A percentile compares a stretch with the other conserved stretches of the same genome.
Evolutionary conservation across 2,113 vertebrate genomes (phyloP).

Genomic region (Tautogolabrus adspersus): DNA sequence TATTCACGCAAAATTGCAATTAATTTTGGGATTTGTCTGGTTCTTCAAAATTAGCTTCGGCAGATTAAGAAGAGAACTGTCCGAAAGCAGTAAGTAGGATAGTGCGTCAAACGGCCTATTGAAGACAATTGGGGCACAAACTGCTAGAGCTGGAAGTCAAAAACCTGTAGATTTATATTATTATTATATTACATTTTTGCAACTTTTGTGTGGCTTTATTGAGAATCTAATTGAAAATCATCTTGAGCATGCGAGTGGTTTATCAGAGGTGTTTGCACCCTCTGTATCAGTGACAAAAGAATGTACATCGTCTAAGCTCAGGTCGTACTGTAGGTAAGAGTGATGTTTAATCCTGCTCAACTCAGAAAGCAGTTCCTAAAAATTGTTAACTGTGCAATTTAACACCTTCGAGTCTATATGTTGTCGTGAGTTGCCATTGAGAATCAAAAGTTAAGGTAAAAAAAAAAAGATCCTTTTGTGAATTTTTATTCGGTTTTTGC

Average conservation of each 20-base stretch:
- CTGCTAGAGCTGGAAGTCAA: no score
- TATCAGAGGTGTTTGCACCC: not conserved
- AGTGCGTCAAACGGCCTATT: no score
- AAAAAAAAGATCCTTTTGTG: no score
- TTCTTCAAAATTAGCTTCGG: not conserved
- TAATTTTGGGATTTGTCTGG: not conserved
- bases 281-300: not conserved
- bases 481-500: not conserved
- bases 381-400: not conserved
- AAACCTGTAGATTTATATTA: not conserved
- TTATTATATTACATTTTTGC: not conserved
- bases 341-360: not conserved
- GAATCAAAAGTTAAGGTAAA: not conserved
- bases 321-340: not conserved
- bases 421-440: not conserved
- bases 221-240: no score
- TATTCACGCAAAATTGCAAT: slow-evolving; percentile 11
- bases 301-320: not conserved
- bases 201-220: slow-evolving; percentile 25
- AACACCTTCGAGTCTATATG: not conserved
- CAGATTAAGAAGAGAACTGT: not conserved
- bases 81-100: no score
- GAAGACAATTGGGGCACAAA: no score
- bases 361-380: not conserved
- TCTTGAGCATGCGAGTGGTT: not conserved